Evolutionary conservation across 2,797 vertebrate species (phyloP).

Genomic region (Simalia tracyae): DNA sequence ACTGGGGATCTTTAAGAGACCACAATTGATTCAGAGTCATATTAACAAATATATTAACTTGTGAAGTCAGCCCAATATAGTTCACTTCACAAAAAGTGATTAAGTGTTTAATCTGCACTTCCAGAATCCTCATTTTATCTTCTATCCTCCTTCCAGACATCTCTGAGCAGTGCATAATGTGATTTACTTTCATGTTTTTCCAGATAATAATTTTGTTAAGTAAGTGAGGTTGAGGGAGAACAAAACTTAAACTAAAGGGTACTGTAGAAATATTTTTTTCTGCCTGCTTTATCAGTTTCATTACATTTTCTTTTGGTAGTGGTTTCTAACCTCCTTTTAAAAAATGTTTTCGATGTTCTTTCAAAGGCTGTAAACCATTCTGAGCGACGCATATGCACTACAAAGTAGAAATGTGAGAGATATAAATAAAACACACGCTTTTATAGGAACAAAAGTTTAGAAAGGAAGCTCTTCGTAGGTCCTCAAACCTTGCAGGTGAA

Average conservation of each 20-base stretch:
- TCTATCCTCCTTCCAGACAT: neutral
- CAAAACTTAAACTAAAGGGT: neutral
- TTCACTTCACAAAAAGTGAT: neutral
- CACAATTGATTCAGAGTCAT: neutral
- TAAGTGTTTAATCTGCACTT: neutral
- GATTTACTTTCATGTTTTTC: neutral
- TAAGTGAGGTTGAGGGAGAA: neutral
- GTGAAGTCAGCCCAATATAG: neutral
- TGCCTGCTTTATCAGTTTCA: neutral
- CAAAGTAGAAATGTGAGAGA: neutral
- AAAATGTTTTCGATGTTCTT: neutral
- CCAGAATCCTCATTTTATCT: neutral
- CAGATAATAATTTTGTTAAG: neutral
- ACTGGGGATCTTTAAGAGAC: neutral
- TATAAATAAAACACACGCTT: neutral
- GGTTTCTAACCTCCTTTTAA: neutral
- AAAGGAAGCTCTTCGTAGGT: neutral
- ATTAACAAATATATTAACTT: neutral
- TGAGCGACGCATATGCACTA: neutral
- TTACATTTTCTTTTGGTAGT: neutral
- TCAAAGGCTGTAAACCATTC: neutral
- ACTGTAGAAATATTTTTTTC: neutral
- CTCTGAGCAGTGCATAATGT: neutral
- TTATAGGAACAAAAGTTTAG: neutral
- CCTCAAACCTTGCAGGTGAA: neutral